Base-by-base conservation (phyloP, 2,797 vertebrate species). In the Loriculus beryllinus region DNA sequence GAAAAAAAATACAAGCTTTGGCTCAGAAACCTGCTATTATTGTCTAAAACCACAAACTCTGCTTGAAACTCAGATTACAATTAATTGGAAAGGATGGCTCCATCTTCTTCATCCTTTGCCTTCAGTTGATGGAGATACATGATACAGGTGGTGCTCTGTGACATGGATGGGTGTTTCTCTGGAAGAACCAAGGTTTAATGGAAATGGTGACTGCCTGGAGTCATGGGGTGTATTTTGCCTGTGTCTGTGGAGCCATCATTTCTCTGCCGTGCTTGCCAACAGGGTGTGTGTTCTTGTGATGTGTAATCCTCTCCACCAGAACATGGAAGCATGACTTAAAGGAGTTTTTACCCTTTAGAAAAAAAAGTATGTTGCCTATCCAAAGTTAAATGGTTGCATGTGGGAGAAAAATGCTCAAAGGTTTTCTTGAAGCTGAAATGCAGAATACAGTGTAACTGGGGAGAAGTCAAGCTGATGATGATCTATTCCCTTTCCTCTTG, bases 281-380 rank as follows among this genome's bases (percentile, higher is more conserved):
- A 93, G 96, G 96, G 95, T 75, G 93, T 95, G 95, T 92, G 86
- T 92, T 94, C 76, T 91, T 93, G 47, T 14, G 84, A 93, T 96
- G 91, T 93, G 94, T 95, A 93, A 95, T 95, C 79, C 54, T 96
- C 93, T 94, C 95, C 92, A 83, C 62, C 63, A 95, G 91, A 91
- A 95, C 82, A 92, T 81, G 86, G 92, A 83, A 86, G 84, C 89
- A 86, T 81, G 69, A 91, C 84, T 93, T 94, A 67, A 89, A 82
- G 82, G 86, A 78, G 72, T 14, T 93, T 92, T 89, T 64, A 88
- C 54, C 33, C 67, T 88, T 86, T 70, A 94, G 54, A 87, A 92
- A 88, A 93, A 78, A 92, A 70, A 82, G 35, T 3, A 9, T 39
- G 48, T 26, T 81, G 82, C 82, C 68, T 91, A 64, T 78, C 92